Evolutionary conservation across 2,888 invertebrate species (phyloP).

Genomic region (Apotomis turbidana): DNA sequence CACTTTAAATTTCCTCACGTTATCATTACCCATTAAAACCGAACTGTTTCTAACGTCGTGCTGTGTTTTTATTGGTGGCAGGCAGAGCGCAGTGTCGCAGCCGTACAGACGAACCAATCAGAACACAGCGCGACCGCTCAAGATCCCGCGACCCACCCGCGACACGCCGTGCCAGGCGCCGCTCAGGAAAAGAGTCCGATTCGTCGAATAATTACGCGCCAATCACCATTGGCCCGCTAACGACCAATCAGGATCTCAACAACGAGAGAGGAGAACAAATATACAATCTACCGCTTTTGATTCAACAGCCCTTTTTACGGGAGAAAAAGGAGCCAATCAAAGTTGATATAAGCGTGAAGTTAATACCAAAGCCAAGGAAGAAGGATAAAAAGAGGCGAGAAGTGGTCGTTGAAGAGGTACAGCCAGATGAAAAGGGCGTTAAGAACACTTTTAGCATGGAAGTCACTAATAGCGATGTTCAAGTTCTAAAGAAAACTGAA

Average conservation of each 20-base stretch:
- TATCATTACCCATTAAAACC: conserved; percentile 74
- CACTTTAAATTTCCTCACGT: conserved; percentile 46
- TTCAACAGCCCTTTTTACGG: conserved; percentile 84
- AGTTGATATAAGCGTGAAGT: conserved; percentile 90
- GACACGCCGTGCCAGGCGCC: conserved; percentile 75
- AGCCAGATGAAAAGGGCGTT: conserved; percentile 63
- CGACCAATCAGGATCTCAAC: conserved; percentile 81
- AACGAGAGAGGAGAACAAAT: conserved; percentile 72
- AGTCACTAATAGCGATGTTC: conserved; percentile 69
- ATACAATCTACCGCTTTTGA: conserved; percentile 79
- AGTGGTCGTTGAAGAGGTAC: conserved; percentile 62
- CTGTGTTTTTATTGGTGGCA: conserved; percentile 84
- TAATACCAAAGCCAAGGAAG: conserved; percentile 85
- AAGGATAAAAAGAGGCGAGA: conserved; percentile 72
- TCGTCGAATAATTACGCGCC: conserved; percentile 82
- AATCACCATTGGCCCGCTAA: conserved; percentile 76
- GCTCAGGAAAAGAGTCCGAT: conserved; percentile 83
- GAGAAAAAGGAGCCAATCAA: conserved; percentile 89
- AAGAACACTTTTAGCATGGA: conserved; percentile 77
- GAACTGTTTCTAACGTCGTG: conserved; percentile 75
- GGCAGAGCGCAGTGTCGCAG: conserved; percentile 83
- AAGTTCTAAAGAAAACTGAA: conserved; percentile 67
- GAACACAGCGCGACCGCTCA: conserved; percentile 81
- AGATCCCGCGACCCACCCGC: conserved; percentile 69
- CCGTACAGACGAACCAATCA: conserved; percentile 83